Conservation (phyloP, 2,888 invertebrate species). For the Melangyna quadrimaculata region DNA sequence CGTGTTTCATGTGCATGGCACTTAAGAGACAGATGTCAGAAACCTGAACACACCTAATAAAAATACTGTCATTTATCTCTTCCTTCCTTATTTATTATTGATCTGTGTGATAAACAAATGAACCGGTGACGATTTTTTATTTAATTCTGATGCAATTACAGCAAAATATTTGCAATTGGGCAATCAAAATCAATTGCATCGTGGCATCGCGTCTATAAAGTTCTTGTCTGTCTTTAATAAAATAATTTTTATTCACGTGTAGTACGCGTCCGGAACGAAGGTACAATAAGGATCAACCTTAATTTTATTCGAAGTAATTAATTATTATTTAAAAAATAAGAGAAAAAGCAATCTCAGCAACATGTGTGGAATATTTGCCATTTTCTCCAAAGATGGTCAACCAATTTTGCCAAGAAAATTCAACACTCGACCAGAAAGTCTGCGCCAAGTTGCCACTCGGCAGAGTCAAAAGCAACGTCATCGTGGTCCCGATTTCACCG, state of each 20-base stretch:
- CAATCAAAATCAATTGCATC: too few species aligned
- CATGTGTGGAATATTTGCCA: conserved; percentile 81
- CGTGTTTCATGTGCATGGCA: too few species aligned
- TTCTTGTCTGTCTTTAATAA: not conserved
- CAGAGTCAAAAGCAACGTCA: conserved; percentile 79
- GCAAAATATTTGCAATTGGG: conserved; percentile 3
- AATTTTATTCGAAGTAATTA: not conserved
- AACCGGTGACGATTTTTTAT: not conserved
- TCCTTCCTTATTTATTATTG: not conserved
- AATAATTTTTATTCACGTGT: not conserved
- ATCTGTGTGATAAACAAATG: not conserved
- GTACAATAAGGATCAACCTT: not conserved
- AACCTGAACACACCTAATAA: not conserved
- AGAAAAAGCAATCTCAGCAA: not conserved
- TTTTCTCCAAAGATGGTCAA: conserved; percentile 78
- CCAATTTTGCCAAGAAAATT: conserved; percentile 74
- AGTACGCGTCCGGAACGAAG: not conserved
- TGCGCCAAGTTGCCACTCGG: conserved; percentile 78
- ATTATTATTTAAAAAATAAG: not conserved
- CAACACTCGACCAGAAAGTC: conserved; percentile 74
- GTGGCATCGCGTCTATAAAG: not conserved
- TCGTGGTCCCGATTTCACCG: conserved; percentile 80
- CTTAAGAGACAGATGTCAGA: too few species aligned
- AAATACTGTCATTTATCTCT: not conserved
- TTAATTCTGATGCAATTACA: conserved; percentile 1